Percentiles rank a stretch among this genome's conserved stretches.
These are phyloP conservation scores for Aphodius sticticus DNA, from an alignment of 2,888 invertebrate genomes.

Conservation along the genomic window DNA sequence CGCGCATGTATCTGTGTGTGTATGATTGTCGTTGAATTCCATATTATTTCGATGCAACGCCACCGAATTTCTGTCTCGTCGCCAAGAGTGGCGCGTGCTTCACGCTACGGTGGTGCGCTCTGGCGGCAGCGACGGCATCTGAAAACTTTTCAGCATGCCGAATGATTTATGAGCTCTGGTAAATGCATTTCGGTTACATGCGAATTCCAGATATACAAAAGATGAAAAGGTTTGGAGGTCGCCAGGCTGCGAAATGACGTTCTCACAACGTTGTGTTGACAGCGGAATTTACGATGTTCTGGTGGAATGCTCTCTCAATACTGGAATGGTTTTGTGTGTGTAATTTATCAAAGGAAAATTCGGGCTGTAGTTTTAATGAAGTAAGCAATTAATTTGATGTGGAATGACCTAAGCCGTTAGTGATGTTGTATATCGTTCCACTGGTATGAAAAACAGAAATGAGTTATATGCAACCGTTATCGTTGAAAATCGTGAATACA, in stretches of 20 bases:
- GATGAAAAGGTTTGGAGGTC: background rate
- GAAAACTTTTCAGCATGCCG: background rate
- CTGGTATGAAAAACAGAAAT: background rate
- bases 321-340: background rate
- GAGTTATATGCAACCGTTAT: background rate
- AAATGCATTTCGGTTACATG: slow-evolving; percentile 4
- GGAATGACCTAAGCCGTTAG: background rate
- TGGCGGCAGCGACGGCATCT: background rate
- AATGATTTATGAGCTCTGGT: slow-evolving; percentile 4
- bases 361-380: background rate
- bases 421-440: background rate
- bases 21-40: background rate
- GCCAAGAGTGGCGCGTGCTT: background rate
- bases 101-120: background rate
- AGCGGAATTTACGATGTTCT: background rate
- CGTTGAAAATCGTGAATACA: too few relatives aligned
- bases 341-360: background rate
- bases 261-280: background rate
- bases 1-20: background rate
- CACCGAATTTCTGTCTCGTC: background rate
- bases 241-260: background rate
- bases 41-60: background rate
- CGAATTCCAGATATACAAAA: background rate
- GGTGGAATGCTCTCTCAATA: background rate
- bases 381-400: background rate